Conservation (phyloP, 2,888 invertebrate genomes). For the Mechanitis mazaeus region DNA sequence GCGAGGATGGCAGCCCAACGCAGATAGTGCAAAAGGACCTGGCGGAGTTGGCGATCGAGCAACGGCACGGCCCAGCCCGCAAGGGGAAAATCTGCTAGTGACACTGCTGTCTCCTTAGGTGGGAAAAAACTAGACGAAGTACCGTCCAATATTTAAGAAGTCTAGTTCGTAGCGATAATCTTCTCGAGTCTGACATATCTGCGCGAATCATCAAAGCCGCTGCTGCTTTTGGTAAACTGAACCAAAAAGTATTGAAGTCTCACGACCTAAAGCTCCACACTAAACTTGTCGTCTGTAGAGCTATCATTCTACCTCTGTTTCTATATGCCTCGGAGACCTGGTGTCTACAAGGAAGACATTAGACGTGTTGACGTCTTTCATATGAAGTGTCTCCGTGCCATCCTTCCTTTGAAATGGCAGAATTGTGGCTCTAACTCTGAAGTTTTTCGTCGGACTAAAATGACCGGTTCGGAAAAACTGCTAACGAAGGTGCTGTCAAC, state of each 20-base stretch:
- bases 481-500: not conserved
- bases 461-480: slow-evolving; percentile 1
- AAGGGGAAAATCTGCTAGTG: slow-evolving; percentile 4
- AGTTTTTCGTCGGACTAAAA: slow-evolving; percentile 5
- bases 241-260: slow-evolving; percentile 17
- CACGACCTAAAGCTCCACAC: slow-evolving; percentile 21
- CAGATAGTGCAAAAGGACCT: no score
- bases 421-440: slow-evolving; percentile 18
- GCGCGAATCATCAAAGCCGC: slow-evolving; percentile 14
- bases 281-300: slow-evolving; percentile 18
- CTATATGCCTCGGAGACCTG: slow-evolving; percentile 24
- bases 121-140: slow-evolving; percentile 13
- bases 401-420: slow-evolving; percentile 18
- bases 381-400: slow-evolving; percentile 13
- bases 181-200: slow-evolving; percentile 3
- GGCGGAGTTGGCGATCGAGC: no score
- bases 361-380: slow-evolving; percentile 14
- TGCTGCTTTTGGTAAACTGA: slow-evolving; percentile 16
- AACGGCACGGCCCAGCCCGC: slow-evolving; percentile 9
- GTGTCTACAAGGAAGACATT: slow-evolving; percentile 22
- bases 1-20: no score
- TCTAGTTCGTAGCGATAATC: slow-evolving; percentile 13
- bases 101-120: not conserved
- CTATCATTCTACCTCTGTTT: slow-evolving; percentile 17
- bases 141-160: slow-evolving; percentile 11